A percentile compares a stretch with the other conserved stretches of the same genome.
phyloP scores from a whole-genome alignment of 2,113 vertebrate genomes.

The Cavia aperea region DNA sequence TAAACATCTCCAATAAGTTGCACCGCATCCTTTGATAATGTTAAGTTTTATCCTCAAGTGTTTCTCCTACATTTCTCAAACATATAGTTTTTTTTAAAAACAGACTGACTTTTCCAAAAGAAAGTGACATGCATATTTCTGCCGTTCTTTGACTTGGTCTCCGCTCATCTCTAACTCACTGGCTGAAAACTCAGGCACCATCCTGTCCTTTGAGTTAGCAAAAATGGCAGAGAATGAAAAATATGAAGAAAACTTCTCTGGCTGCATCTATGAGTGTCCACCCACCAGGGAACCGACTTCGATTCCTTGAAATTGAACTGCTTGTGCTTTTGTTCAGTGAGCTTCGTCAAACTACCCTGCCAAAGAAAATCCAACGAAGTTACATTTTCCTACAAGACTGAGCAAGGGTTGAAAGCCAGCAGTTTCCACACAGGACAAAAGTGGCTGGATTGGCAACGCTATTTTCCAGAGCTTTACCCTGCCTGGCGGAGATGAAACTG shows the following conservation, averaged over 20 bases:
- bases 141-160: not conserved
- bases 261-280: conserved; percentile 19
- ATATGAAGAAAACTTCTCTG: conserved; percentile 14
- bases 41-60: not conserved
- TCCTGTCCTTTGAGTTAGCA: not conserved
- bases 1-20: not conserved
- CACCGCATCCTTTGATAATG: not conserved
- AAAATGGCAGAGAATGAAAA: conserved; percentile 38
- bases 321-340: not conserved
- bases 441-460: not conserved
- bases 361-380: conserved; percentile 39
- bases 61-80: conserved; percentile 5
- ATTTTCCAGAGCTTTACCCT: not conserved
- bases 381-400: conserved; percentile 37
- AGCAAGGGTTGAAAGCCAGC: conserved; percentile 25
- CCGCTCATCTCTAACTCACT: not conserved
- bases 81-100: not conserved
- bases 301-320: conserved; percentile 40
- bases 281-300: conserved; percentile 19
- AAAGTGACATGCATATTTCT: not conserved
- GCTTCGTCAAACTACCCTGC: conserved; percentile 28
- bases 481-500: not conserved
- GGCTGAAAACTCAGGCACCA: not conserved
- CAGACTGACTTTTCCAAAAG: conserved; percentile 8
- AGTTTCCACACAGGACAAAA: not conserved